These are phyloP conservation scores for Cryptomyrus ogoouensis DNA, from an alignment of 2,113 vertebrate species.

Conservation along the genomic window DNA sequence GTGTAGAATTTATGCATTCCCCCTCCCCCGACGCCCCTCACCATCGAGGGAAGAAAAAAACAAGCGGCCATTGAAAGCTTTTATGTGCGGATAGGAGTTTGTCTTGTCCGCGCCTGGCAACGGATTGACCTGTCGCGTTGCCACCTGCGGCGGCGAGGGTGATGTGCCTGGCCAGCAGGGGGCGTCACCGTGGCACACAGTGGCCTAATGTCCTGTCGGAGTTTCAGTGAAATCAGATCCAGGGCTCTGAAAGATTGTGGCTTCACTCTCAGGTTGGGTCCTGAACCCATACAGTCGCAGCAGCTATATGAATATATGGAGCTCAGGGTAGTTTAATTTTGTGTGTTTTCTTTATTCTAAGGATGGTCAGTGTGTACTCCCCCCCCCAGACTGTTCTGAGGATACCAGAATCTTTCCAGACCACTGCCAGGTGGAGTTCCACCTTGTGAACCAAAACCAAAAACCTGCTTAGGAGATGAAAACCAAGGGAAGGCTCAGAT, in stretches of 20 bases:
- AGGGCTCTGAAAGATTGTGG: background rate
- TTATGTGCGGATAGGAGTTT: conserved; percentile 59
- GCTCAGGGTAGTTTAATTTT: background rate
- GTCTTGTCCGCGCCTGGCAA: conserved; percentile 59
- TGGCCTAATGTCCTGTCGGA: background rate
- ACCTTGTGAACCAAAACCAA: background rate
- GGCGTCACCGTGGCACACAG: background rate
- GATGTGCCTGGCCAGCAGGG: background rate
- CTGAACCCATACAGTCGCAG: background rate
- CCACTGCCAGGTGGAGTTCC: background rate
- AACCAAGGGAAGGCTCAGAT: background rate
- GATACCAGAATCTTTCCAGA: background rate
- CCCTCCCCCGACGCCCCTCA: conserved; percentile 34
- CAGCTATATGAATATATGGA: background rate
- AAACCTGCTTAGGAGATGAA: background rate
- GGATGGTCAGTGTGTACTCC: background rate
- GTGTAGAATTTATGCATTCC: conserved; percentile 65
- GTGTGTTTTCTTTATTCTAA: background rate
- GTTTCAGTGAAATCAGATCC: background rate
- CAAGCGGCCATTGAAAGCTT: conserved; percentile 54
- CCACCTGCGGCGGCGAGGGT: background rate
- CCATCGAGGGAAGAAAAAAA: conserved; percentile 38
- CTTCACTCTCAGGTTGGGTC: background rate
- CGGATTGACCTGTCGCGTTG: conserved; percentile 40
- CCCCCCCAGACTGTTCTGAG: background rate